These are phyloP conservation scores for Stratiomys singularior DNA, from an alignment of 2,888 invertebrate genomes.

Conservation along the genomic window DNA sequence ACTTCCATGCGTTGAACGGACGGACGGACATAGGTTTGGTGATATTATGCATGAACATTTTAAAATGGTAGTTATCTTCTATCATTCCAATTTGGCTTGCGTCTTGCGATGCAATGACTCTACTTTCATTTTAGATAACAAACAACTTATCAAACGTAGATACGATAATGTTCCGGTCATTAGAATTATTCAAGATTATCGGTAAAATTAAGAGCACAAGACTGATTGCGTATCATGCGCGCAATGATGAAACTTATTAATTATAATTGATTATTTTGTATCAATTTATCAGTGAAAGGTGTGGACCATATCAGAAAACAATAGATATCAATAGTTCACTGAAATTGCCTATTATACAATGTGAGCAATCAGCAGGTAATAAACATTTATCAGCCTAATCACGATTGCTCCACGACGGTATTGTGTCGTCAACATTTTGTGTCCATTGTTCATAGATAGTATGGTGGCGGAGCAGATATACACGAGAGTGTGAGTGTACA, in stretches of 20 bases:
- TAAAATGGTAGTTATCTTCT: constrained; percentile 4
- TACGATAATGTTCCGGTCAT: constrained; percentile 2
- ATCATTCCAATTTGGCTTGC: constrained; percentile 30
- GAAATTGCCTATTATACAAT: not conserved
- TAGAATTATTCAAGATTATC: not conserved
- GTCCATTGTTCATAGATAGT: too few relatives aligned
- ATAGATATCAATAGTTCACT: not conserved
- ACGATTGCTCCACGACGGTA: too few relatives aligned
- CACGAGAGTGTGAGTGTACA: too few relatives aligned
- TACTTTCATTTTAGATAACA: not conserved
- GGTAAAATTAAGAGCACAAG: not conserved
- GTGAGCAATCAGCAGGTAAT: too few relatives aligned
- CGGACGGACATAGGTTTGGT: not conserved
- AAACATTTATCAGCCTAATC: too few relatives aligned
- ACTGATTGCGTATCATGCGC: not conserved
- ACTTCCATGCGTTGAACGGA: not conserved
- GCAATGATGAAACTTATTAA: not conserved
- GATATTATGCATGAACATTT: not conserved
- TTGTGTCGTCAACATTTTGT: too few relatives aligned
- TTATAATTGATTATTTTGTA: constrained; percentile 1
- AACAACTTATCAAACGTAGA: not conserved
- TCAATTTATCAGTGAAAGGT: constrained; percentile 3
- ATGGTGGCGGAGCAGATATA: too few relatives aligned
- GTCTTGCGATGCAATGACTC: not conserved
- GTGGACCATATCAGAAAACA: not conserved